A percentile compares a stretch with the other conserved stretches of the same genome.
Conservation (phyloP, 2,797 vertebrate species). For the Artibeus jamaicensis region DNA sequence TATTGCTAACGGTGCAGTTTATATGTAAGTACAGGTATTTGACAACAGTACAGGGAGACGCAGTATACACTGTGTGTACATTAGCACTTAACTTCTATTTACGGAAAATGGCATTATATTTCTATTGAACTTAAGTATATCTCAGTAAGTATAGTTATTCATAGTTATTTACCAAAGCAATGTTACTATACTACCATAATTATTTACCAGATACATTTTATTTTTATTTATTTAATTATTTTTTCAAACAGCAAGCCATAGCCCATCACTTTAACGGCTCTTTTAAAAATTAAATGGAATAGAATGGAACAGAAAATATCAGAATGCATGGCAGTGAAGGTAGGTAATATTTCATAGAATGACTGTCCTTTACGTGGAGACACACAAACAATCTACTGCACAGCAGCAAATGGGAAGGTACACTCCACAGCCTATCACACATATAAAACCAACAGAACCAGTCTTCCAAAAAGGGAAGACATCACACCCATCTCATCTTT, state of each 20-base stretch:
- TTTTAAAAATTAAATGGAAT: background rate
- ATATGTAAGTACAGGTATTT: background rate
- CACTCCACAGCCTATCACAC: background rate
- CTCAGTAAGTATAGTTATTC: background rate
- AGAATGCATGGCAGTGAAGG: background rate
- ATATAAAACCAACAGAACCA: background rate
- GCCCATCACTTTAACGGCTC: background rate
- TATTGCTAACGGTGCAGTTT: background rate
- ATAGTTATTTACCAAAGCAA: background rate
- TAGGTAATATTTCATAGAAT: background rate
- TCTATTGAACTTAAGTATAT: background rate
- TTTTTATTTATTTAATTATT: too few species aligned
- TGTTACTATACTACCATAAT: background rate
- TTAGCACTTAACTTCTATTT: background rate
- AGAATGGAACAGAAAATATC: constrained; percentile 5
- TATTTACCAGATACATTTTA: background rate
- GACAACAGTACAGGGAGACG: background rate
- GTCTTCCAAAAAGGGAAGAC: background rate
- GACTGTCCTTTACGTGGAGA: background rate
- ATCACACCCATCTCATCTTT: background rate
- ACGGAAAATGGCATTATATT: background rate
- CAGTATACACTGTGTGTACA: background rate
- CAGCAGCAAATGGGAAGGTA: background rate
- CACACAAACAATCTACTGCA: background rate
- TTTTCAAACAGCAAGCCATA: background rate